Conservation (phyloP, 2,888 invertebrate species). For the Nezara viridula region DNA sequence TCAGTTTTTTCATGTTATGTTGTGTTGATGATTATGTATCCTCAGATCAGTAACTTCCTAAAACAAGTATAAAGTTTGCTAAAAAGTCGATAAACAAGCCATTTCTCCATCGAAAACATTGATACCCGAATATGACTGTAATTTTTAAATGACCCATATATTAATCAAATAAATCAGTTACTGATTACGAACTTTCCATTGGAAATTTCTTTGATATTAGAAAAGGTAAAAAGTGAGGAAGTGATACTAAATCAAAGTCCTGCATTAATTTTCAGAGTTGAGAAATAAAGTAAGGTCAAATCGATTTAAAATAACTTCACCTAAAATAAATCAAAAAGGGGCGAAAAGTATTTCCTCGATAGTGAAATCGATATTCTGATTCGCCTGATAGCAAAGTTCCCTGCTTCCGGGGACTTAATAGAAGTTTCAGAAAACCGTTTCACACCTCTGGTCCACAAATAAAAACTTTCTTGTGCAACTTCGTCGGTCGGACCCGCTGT, state of each 20-base stretch:
- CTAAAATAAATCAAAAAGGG: background rate
- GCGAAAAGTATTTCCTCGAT: background rate
- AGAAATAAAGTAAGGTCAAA: background rate
- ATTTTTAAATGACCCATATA: no score
- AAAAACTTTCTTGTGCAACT: background rate
- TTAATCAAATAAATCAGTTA: no score
- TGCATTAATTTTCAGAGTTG: background rate
- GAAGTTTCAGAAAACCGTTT: slow-evolving; percentile 28
- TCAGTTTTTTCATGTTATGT: no score
- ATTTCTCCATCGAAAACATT: no score
- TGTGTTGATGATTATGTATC: no score
- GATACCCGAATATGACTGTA: no score
- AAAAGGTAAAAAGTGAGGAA: background rate
- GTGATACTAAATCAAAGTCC: background rate
- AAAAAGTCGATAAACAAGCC: no score
- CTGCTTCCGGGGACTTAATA: background rate
- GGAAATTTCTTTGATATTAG: background rate
- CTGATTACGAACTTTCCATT: no score
- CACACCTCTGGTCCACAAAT: slow-evolving; percentile 36
- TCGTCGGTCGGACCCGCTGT: background rate
- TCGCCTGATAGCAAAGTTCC: slow-evolving; percentile 3
- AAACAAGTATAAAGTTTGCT: no score
- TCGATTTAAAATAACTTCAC: background rate
- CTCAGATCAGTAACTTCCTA: no score
- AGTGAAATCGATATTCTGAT: slow-evolving; percentile 15